Conservation (phyloP, 2,797 vertebrate genomes). For the Dallia pectoralis region DNA sequence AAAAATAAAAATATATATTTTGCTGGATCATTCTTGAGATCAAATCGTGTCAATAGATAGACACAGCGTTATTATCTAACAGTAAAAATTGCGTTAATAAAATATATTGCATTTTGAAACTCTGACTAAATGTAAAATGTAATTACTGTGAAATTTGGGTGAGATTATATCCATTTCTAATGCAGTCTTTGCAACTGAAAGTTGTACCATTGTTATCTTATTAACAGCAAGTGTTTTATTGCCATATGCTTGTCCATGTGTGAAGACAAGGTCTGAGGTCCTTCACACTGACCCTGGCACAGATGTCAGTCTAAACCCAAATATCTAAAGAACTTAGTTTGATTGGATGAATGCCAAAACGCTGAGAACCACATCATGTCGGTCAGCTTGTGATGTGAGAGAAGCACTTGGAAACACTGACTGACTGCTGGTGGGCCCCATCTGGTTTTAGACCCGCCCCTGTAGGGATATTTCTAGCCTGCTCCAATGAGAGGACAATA, state of each 20-base stretch:
- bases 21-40: too few relatives aligned
- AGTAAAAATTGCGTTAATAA: too few relatives aligned
- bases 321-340: not conserved
- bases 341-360: constrained; percentile 14
- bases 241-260: not conserved
- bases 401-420: constrained; percentile 29
- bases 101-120: too few relatives aligned
- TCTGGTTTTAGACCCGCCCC: constrained; percentile 43
- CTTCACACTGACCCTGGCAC: constrained; percentile 30
- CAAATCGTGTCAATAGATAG: too few relatives aligned
- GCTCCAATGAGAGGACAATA: constrained; percentile 35
- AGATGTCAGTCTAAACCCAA: constrained; percentile 34
- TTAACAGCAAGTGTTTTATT: constrained; percentile 4
- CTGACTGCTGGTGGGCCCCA: constrained; percentile 30
- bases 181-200: not conserved
- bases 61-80: too few relatives aligned
- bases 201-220: not conserved
- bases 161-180: not conserved
- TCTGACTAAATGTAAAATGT: too few relatives aligned
- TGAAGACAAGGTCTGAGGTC: constrained; percentile 4
- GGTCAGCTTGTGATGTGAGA: constrained; percentile 26
- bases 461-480: constrained; percentile 34
- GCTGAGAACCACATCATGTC: constrained; percentile 36
- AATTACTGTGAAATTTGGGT: too few relatives aligned
- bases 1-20: too few relatives aligned